A percentile compares a stretch with the other conserved stretches of the same genome.
These are phyloP conservation scores for Poecilia velifera DNA, from an alignment of 2,797 vertebrate species.

Conservation along the genomic window DNA sequence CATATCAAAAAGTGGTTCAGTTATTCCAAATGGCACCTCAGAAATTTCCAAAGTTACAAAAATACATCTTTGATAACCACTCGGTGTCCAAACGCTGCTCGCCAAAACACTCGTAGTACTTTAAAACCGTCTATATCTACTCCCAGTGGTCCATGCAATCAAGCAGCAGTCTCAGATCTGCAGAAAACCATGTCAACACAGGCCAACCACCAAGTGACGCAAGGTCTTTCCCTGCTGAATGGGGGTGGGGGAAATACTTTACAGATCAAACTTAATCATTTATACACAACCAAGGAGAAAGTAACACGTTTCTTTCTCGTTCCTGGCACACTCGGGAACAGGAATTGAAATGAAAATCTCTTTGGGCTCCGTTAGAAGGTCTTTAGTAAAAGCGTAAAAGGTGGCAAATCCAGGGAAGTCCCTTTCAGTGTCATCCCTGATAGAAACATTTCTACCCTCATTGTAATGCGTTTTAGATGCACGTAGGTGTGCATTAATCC, in stretches of 20 bases:
- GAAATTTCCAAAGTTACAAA: conserved; percentile 68
- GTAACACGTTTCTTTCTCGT: conserved; percentile 13
- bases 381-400: conserved; percentile 66
- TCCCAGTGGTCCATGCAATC: conserved; percentile 64
- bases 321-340: conserved; percentile 37
- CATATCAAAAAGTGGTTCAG: conserved; percentile 20
- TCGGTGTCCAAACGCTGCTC: conserved; percentile 31
- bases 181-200: conserved; percentile 28
- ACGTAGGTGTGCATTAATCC: conserved; percentile 20
- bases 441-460: conserved; percentile 26
- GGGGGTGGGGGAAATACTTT: conserved; percentile 28
- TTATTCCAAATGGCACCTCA: conserved; percentile 61
- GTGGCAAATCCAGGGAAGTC: conserved; percentile 46
- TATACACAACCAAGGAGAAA: conserved; percentile 26
- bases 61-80: conserved; percentile 67
- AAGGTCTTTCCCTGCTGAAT: conserved; percentile 45
- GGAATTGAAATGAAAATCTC: conserved; percentile 71
- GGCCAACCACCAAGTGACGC: conserved; percentile 33
- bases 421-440: conserved; percentile 40
- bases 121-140: conserved; percentile 40
- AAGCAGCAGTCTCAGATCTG: conserved; percentile 48
- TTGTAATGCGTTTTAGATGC: conserved; percentile 32
- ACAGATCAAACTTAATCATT: conserved; percentile 45
- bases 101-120: conserved; percentile 40
- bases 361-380: conserved; percentile 70